These are phyloP conservation scores for Slavum lentiscoides DNA, from an alignment of 2,888 invertebrate species.

Conservation along the genomic window DNA sequence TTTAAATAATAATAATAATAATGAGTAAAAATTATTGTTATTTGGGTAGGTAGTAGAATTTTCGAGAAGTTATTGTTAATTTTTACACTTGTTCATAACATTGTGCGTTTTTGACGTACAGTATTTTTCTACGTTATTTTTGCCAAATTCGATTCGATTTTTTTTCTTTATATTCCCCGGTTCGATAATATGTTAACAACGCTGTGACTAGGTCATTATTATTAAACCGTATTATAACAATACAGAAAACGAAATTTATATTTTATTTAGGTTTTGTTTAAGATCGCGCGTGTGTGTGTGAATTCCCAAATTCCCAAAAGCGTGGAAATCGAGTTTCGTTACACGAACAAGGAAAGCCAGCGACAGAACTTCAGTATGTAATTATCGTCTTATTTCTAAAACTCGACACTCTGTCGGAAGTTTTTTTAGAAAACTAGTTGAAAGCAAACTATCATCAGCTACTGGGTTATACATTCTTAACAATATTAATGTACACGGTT, in stretches of 20 bases:
- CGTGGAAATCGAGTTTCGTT: not conserved
- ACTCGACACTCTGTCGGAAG: not conserved
- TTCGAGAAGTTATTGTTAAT: not conserved
- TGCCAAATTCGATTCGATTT: not conserved
- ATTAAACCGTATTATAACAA: not conserved
- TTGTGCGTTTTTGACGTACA: too few relatives aligned
- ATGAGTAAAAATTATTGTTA: slow-evolving; percentile 18
- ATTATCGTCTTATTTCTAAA: not conserved
- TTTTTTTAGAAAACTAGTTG: not conserved
- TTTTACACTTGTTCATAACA: too few relatives aligned
- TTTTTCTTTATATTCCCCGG: not conserved
- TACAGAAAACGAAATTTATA: not conserved
- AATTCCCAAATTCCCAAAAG: not conserved
- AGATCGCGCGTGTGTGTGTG: not conserved
- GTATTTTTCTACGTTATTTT: not conserved
- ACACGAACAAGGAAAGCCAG: too few relatives aligned
- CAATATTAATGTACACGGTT: too few relatives aligned
- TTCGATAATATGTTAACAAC: not conserved
- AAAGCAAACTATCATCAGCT: too few relatives aligned
- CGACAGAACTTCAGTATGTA: not conserved
- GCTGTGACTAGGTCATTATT: not conserved
- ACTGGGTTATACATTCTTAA: too few relatives aligned
- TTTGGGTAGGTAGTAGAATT: not conserved
- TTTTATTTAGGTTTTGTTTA: not conserved
- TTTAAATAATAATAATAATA: slow-evolving; percentile 21